Conservation (phyloP, 92 coral and sea anemone species). For the Siderastrea radians region DNA sequence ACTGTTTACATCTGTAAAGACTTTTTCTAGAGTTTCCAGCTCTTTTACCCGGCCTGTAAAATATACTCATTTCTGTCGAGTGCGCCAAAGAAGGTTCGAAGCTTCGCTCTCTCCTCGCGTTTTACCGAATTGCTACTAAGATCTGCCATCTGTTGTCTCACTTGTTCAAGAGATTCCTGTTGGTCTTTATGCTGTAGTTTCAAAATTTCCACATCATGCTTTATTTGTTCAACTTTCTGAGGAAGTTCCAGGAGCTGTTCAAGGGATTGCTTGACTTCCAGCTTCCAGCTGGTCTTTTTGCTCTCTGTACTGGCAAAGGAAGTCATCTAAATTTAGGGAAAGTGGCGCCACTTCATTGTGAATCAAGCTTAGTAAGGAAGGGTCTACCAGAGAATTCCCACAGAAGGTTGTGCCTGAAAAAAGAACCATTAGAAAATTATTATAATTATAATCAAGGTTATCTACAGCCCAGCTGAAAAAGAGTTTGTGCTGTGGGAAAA, state of each 20-base stretch:
- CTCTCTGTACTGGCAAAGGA: slow-evolving; percentile 11
- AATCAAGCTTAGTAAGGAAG: slow-evolving; percentile 25
- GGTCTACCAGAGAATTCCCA: slow-evolving; percentile 27
- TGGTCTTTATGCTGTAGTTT: too few relatives aligned
- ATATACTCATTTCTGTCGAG: slow-evolving; percentile 49
- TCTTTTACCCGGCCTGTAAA: slow-evolving; percentile 60
- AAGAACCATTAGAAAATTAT: too few relatives aligned
- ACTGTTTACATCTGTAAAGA: neutral
- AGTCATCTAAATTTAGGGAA: neutral
- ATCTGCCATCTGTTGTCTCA: neutral
- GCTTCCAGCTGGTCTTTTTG: neutral
- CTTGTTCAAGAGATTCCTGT: too few relatives aligned
- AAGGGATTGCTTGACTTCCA: neutral
- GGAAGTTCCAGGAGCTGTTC: neutral
- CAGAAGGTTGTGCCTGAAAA: neutral
- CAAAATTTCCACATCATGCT: neutral
- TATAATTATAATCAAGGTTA: too few relatives aligned
- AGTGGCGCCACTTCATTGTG: slow-evolving; percentile 32
- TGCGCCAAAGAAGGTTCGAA: slow-evolving; percentile 38
- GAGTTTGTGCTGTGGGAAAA: too few relatives aligned
- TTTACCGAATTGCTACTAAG: neutral
- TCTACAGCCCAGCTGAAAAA: too few relatives aligned
- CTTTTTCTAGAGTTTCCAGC: slow-evolving; percentile 20
- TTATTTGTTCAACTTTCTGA: neutral
- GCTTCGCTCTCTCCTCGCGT: neutral